Base-by-base conservation (phyloP, 2,113 vertebrate genomes). In the Chaetura pelagica region DNA sequence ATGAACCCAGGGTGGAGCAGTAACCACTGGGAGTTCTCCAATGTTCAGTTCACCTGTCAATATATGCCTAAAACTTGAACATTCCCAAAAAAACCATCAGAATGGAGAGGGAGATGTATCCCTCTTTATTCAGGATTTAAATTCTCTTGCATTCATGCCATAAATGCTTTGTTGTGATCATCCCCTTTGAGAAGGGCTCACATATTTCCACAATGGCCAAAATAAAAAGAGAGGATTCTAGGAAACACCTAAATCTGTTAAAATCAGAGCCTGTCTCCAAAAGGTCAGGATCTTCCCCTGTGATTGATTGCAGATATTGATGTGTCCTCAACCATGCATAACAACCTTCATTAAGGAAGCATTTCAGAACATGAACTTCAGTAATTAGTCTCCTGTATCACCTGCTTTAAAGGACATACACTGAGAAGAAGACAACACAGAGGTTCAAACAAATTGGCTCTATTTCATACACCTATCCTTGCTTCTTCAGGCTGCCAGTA, bases 331-430 rank as follows among this genome's bases (percentile, higher is more conserved):
- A 66, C 16, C 27, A 82, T 32, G 15, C 4, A 29, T 35, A 86
- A 68, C 9, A 83, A 23, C 16, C 34, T 69, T 59, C 21, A 80
- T 51, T 68, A 74, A 88, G 59, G 76, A 86, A 84, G 22, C 11
- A 90, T 49, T 89, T 89, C 59, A 81, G 68, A 61, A 89, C 80
- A 86, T 89, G 83, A 88, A 88, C 68, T 46, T 71, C 85, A 62
- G 63, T 71, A 90, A 91, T 86, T 63, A 81, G 55, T 59, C 18
- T 81, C 32, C 68, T 81, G 26, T 26, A 81, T 68, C 51, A 57
- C 13, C 42, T 78, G 32, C 68, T 77, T 80, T 71, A 87, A 55
- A 84, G 76, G 34, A 84, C 38, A 59, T 42, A 80, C 11, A 64
- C 12, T 71, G 55, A 84, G 58, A 83, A 97, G 32, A 22, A 67